Percentiles rank a stretch among this genome's conserved stretches.
Evolutionary conservation across 2,888 invertebrate species (phyloP).

Genomic region (Andricus curvator): DNA sequence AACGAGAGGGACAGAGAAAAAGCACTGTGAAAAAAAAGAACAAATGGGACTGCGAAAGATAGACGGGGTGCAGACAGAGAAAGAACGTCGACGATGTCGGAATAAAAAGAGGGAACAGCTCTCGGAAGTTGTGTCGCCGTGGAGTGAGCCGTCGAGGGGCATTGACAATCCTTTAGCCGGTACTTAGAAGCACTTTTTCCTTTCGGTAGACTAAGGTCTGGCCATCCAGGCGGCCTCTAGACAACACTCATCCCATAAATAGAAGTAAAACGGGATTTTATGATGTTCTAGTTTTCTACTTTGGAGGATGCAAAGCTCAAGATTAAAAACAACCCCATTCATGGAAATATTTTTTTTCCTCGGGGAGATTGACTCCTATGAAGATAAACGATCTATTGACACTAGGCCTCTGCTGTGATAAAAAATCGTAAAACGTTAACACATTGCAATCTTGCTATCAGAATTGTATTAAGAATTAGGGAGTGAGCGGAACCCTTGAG

Average conservation of each 20-base stretch:
- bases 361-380: neutral
- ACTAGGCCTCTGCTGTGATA: neutral
- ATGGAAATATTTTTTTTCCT: neutral
- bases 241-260: conserved; percentile 21
- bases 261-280: neutral
- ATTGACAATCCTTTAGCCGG: conserved; percentile 70
- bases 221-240: neutral
- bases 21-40: conserved; percentile 8
- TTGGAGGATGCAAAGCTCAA: neutral
- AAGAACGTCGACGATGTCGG: conserved; percentile 47
- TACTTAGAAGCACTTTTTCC: conserved; percentile 66
- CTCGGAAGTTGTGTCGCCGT: conserved; percentile 60
- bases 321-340: neutral
- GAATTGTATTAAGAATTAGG: conserved; percentile 6
- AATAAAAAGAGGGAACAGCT: conserved; percentile 53
- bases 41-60: neutral
- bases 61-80: conserved; percentile 19
- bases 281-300: neutral
- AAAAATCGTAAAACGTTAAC: neutral
- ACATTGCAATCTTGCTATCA: neutral
- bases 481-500: conserved; percentile 15
- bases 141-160: conserved; percentile 57
- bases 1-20: conserved; percentile 6
- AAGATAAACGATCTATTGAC: neutral
- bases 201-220: conserved; percentile 46